phyloP scores from a whole-genome alignment of 1,140 invertebrate species.

The Plectrocnemia conspersa region DNA sequence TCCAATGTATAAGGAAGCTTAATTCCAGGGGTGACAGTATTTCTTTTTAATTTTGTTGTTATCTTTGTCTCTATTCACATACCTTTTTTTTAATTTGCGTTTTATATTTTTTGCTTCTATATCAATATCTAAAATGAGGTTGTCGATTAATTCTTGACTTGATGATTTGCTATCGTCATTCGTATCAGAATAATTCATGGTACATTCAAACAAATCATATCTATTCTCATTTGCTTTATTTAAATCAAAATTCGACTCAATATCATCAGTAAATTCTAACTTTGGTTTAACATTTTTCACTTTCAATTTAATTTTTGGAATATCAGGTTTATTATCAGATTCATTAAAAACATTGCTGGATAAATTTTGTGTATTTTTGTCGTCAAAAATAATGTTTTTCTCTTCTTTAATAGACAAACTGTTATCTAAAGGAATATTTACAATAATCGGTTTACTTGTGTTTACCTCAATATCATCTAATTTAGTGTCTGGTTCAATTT shows the following conservation, averaged over 20 bases:
- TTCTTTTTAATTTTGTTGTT: too few relatives aligned
- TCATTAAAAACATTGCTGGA: too few relatives aligned
- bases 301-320: too few relatives aligned
- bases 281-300: too few relatives aligned
- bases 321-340: too few relatives aligned
- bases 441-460: neutral
- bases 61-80: too few relatives aligned
- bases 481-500: constrained; percentile 4
- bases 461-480: neutral
- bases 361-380: too few relatives aligned
- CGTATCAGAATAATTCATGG: neutral
- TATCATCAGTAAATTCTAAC: neutral
- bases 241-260: too few relatives aligned
- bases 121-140: neutral
- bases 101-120: neutral
- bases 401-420: too few relatives aligned
- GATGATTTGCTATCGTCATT: neutral
- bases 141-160: neutral
- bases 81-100: neutral
- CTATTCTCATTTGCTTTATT: constrained; percentile 10
- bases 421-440: neutral
- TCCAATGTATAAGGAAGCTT: constrained; percentile 8
- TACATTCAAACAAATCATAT: neutral
- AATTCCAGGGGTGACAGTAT: too few relatives aligned
- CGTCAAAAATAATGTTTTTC: too few relatives aligned